These are phyloP conservation scores for Notodonta dromedarius DNA, from an alignment of 2,888 invertebrate genomes.

Conservation along the genomic window DNA sequence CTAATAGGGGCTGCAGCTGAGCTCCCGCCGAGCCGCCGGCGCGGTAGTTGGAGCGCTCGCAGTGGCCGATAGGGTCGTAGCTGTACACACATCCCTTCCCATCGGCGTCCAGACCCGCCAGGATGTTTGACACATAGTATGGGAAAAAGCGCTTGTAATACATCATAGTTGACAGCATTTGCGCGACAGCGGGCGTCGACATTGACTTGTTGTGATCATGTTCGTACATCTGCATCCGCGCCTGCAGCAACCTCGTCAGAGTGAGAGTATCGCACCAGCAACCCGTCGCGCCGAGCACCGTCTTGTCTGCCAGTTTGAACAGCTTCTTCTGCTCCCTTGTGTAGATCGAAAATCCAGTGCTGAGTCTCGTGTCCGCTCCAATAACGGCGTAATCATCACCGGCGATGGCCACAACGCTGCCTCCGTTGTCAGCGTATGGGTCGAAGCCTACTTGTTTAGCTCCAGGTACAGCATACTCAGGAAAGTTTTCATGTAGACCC, in stretches of 20 bases:
- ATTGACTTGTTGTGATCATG: slow-evolving; percentile 97
- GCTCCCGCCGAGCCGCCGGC: slow-evolving; percentile 97
- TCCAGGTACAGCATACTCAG: slow-evolving; percentile 80
- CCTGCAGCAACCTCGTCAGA: slow-evolving; percentile 91
- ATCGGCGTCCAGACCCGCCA: slow-evolving; percentile 96
- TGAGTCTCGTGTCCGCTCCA: slow-evolving; percentile 97
- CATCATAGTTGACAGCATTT: slow-evolving; percentile 97
- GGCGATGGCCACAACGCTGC: slow-evolving; percentile 97
- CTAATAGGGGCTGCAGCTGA: slow-evolving; percentile 96
- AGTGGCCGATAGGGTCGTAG: slow-evolving; percentile 99
- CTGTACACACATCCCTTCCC: slow-evolving; percentile 98
- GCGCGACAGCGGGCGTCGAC: slow-evolving; percentile 96
- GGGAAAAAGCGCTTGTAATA: slow-evolving; percentile 99
- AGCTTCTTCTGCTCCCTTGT: slow-evolving; percentile 95
- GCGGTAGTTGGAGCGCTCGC: slow-evolving; percentile 92
- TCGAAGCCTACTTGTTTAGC: slow-evolving; percentile 80
- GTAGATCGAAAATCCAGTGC: slow-evolving; percentile 95
- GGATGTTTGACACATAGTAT: slow-evolving; percentile 97
- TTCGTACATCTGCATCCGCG: slow-evolving; percentile 97
- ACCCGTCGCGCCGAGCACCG: slow-evolving; percentile 96
- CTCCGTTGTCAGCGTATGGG: slow-evolving; percentile 85
- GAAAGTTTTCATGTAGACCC: slow-evolving; percentile 64
- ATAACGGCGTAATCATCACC: slow-evolving; percentile 98
- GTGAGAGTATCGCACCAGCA: slow-evolving; percentile 99
- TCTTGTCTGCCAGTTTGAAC: slow-evolving; percentile 91